Conservation (phyloP, 2,888 invertebrate genomes). For the Aleiodes leptofemur region DNA sequence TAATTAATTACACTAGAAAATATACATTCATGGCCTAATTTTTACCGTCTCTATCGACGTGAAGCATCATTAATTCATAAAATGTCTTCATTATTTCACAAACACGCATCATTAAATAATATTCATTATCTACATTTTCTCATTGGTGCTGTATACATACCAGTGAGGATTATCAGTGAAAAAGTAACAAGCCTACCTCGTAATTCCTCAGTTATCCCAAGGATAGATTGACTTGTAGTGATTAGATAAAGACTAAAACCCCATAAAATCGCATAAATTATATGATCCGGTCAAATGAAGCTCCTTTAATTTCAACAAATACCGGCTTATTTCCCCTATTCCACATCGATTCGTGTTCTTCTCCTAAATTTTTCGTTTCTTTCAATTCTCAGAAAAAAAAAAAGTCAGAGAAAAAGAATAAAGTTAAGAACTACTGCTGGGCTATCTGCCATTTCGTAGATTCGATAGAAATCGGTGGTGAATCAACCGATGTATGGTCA, state of each 20-base stretch:
- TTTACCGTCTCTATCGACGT: not conserved
- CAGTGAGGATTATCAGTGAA: not conserved
- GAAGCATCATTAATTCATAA: not conserved
- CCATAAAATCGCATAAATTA: slow-evolving; percentile 28
- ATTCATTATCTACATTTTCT: not conserved
- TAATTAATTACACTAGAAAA: slow-evolving; percentile 1
- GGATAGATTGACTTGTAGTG: slow-evolving; percentile 22
- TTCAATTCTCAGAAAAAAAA: not conserved
- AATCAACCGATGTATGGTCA: slow-evolving; percentile 31
- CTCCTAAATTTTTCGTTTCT: not conserved
- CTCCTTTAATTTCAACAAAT: not conserved
- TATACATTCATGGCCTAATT: not conserved
- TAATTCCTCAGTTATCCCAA: slow-evolving; percentile 2
- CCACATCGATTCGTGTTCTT: not conserved
- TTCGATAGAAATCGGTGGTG: slow-evolving; percentile 25
- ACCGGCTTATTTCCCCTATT: slow-evolving; percentile 14
- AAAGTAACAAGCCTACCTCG: slow-evolving; percentile 16
- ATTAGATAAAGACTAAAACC: slow-evolving; percentile 28
- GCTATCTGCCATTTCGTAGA: slow-evolving; percentile 1
- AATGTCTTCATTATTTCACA: not conserved
- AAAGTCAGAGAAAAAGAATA: not conserved
- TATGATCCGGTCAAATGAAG: not conserved
- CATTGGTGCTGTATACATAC: too few relatives aligned
- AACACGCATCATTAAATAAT: not conserved
- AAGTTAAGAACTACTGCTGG: slow-evolving; percentile 12